A percentile compares a stretch with the other conserved stretches of the same genome.
Conservation (phyloP, 2,113 vertebrate genomes). For the Gobio gobio region DNA sequence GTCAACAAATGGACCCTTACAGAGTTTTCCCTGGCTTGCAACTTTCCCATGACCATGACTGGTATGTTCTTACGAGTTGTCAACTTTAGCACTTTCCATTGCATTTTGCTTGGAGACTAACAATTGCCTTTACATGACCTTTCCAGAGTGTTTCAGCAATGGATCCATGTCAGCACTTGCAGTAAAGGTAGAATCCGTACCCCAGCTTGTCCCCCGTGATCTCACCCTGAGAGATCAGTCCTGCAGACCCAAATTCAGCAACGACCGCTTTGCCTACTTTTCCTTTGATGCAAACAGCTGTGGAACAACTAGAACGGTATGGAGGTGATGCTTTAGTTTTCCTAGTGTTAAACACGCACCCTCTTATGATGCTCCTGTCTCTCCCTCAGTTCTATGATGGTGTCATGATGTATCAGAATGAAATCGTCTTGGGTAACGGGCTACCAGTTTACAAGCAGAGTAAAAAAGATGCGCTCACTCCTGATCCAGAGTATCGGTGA, state of each 20-base stretch:
- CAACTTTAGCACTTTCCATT: not conserved
- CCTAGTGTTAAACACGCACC: not conserved
- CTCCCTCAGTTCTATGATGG: constrained; percentile 69
- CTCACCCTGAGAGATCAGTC: constrained; percentile 71
- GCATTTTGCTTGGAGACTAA: no score
- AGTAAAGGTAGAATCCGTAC: constrained; percentile 72
- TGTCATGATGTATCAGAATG: constrained; percentile 74
- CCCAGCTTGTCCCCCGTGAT: constrained; percentile 55
- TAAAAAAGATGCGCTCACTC: not conserved
- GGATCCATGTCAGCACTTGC: constrained; percentile 72
- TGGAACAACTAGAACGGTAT: constrained; percentile 73
- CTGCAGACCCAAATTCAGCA: constrained; percentile 70
- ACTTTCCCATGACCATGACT: constrained; percentile 68
- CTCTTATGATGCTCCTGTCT: not conserved
- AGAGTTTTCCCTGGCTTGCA: constrained; percentile 72
- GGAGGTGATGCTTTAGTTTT: not conserved
- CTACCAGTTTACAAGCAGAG: not conserved
- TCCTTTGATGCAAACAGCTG: constrained; percentile 69
- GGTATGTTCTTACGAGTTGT: constrained; percentile 66
- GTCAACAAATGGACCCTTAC: constrained; percentile 63
- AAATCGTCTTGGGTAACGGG: constrained; percentile 59
- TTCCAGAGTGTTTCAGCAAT: constrained; percentile 72
- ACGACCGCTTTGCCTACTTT: constrained; percentile 71
- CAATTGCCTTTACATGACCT: no score
- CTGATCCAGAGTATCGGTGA: constrained; percentile 68